A percentile compares a stretch with the other conserved stretches of the same genome.
Evolutionary conservation across 2,888 invertebrate species (phyloP).

Genomic region (Heliconius ismenius): DNA sequence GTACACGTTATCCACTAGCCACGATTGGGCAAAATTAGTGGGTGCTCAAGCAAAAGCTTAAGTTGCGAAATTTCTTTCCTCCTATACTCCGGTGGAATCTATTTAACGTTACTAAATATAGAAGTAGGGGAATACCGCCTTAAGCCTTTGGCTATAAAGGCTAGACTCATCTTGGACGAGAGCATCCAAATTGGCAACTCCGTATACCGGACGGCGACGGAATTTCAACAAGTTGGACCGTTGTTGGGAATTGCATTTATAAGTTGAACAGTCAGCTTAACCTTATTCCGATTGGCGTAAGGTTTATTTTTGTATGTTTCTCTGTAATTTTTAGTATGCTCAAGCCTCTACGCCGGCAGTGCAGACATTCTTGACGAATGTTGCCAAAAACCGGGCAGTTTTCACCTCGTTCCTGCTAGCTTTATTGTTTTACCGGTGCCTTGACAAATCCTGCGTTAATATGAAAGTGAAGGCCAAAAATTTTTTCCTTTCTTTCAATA

Average conservation of each 20-base stretch:
- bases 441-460: constrained; percentile 43
- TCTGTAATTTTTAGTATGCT: constrained; percentile 51
- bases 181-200: constrained; percentile 64
- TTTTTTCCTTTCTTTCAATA: neutral
- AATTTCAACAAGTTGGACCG: constrained; percentile 80
- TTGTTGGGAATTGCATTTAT: constrained; percentile 58
- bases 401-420: constrained; percentile 70
- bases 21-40: constrained; percentile 77
- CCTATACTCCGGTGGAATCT: constrained; percentile 47
- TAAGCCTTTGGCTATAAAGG: constrained; percentile 55
- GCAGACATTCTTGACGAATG: constrained; percentile 77
- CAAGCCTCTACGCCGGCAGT: constrained; percentile 54
- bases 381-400: constrained; percentile 78
- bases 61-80: constrained; percentile 74
- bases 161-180: constrained; percentile 49
- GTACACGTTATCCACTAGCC: constrained; percentile 68
- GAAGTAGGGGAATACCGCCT: constrained; percentile 54
- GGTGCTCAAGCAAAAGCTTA: constrained; percentile 72
- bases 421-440: constrained; percentile 71
- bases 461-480: constrained; percentile 31
- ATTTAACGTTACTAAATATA: constrained; percentile 42
- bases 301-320: constrained; percentile 54
- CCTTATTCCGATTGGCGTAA: constrained; percentile 54
- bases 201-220: constrained; percentile 70
- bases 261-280: constrained; percentile 48